Evolutionary conservation across 2,113 vertebrate genomes (phyloP), one percentile per base, ranked within the genome.

Genomic region (Nesoenas mayeri): DNA sequence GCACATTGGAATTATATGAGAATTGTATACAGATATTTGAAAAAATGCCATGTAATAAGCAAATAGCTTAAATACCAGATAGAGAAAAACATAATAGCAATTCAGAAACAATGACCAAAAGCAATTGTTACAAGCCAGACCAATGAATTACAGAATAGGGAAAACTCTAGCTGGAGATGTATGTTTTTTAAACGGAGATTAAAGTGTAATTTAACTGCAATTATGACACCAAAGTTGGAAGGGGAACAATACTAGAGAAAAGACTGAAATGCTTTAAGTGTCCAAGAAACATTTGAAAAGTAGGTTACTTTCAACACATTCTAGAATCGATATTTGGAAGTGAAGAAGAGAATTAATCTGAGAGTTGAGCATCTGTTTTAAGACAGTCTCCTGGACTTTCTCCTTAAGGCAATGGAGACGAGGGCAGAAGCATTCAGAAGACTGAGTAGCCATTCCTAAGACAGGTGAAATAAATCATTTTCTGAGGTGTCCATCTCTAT

Each of bases 241-340:
- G 10, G 6, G 19, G 32, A 91, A 32, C 17, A 88, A 78, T 78
- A 85, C 13, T 83, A 79, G 50, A 88, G 60, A 91, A 93, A 83
- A 91, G 42, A 88, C 38, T 90, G 67, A 83, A 88, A 93, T 60
- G 16, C 50, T 89, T 57, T 44, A 88, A 58, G 54, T 54, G 34
- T 83, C 71, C 66, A 95, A 89, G 64, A 91, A 89, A 70, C 11
- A 44, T 83, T 82, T 96, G 88, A 96, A 96, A 97, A 93, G 88
- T 93, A 95, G 71, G 90, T 90, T 97, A 90, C 88, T 90, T 95
- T 90, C 89, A 91, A 85, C 93, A 91, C 79, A 74, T 74, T 93
- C 47, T 28, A 80, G 56, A 83, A 64, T 71, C 4, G 5, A 9
- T 91, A 95, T 83, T 75, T 94, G 56, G 47, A 95, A 92, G 42